Evolutionary conservation across 2,888 invertebrate species (phyloP).

Genomic region (Pedicia rivosa): DNA sequence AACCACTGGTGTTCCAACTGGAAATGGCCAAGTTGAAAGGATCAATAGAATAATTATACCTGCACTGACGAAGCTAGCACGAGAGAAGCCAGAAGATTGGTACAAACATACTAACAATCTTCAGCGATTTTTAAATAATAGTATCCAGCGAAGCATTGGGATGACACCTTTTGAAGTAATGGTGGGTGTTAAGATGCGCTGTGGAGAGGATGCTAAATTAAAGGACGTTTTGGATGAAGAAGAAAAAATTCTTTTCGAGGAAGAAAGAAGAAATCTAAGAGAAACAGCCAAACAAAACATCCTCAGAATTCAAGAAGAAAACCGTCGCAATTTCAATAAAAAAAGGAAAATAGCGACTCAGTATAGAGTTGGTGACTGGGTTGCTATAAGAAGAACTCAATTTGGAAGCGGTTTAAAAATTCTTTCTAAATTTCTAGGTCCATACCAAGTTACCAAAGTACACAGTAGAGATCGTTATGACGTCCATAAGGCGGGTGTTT

Average conservation of each 20-base stretch:
- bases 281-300: conserved; percentile 1
- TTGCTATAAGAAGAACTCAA: conserved; percentile 4
- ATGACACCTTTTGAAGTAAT: conserved; percentile 9
- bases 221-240: conserved; percentile 2
- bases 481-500: neutral
- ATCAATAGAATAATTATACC: conserved; percentile 19
- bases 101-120: conserved; percentile 13
- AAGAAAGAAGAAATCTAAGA: conserved; percentile 5
- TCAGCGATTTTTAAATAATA: conserved; percentile 16
- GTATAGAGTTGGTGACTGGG: neutral
- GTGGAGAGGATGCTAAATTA: neutral
- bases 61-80: conserved; percentile 19
- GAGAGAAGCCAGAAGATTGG: conserved; percentile 18
- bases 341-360: conserved; percentile 1
- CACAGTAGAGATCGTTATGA: conserved; percentile 1
- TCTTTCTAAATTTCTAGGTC: neutral
- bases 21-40: conserved; percentile 22
- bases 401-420: neutral
- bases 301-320: conserved; percentile 6
- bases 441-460: neutral
- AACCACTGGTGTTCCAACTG: conserved; percentile 17
- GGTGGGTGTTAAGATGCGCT: conserved; percentile 6
- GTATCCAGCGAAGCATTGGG: conserved; percentile 1
- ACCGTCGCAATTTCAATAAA: conserved; percentile 3
- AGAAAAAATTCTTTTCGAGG: neutral